These are phyloP conservation scores for Polyodon spathula DNA, from an alignment of 2,113 vertebrate genomes.

Conservation along the genomic window DNA sequence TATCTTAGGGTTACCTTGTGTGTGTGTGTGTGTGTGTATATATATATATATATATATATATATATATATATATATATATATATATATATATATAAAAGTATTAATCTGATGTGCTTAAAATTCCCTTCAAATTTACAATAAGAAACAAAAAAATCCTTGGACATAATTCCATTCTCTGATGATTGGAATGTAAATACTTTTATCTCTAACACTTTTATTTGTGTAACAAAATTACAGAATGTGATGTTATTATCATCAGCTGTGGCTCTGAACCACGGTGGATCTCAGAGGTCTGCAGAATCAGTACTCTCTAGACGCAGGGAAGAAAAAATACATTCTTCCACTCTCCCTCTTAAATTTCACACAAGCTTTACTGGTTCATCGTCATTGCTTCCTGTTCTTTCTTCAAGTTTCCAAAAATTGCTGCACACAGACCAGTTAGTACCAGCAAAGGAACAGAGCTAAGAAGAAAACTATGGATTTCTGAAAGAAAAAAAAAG, in stretches of 20 bases:
- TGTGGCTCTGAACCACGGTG: background rate
- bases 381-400: conserved; percentile 56
- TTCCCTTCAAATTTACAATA: no score
- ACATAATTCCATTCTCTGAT: no score
- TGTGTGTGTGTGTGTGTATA: no score
- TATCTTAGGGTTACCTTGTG: no score
- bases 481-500: conserved; percentile 14
- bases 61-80: no score
- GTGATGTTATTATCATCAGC: background rate
- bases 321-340: background rate
- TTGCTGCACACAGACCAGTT: conserved; percentile 25
- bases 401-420: conserved; percentile 37
- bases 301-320: background rate
- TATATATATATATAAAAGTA: no score
- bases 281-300: background rate
- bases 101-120: no score
- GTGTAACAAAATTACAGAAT: background rate
- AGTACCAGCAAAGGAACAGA: conserved; percentile 5
- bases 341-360: background rate
- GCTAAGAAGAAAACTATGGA: conserved; percentile 12
- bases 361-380: conserved; percentile 31
- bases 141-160: no score
- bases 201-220: no score
- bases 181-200: no score
- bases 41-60: no score